Percentiles rank a stretch among this genome's conserved stretches.
Evolutionary conservation across 2,113 vertebrate genomes (phyloP).

Genomic region (Arvicanthis niloticus): DNA sequence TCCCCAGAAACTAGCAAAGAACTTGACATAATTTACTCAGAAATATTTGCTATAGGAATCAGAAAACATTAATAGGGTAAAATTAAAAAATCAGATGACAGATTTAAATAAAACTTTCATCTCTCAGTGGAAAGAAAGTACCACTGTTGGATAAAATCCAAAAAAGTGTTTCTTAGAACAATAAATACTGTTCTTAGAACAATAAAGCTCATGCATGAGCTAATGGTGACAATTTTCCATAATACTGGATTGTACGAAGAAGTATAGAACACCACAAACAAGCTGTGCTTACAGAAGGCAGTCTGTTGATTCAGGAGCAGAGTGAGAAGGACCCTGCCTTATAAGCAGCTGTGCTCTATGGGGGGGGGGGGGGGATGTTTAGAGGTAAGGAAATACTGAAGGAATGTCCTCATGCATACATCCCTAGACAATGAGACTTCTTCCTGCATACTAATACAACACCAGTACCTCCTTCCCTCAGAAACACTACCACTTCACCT

Average conservation of each 20-base stretch:
- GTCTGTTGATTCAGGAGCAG: conserved; percentile 54
- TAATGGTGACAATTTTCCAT: conserved; percentile 51
- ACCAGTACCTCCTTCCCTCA: neutral
- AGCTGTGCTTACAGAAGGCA: conserved; percentile 45
- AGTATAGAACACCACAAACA: conserved; percentile 16
- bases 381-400: neutral
- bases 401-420: neutral
- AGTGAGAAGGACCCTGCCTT: neutral
- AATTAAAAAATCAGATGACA: conserved; percentile 22
- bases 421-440: neutral
- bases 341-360: conserved; percentile 35
- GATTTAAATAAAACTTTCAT: conserved; percentile 53
- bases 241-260: conserved; percentile 36
- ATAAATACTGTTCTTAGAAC: neutral
- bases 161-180: conserved; percentile 52
- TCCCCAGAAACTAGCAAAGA: conserved; percentile 27
- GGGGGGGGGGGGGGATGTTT: no score
- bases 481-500: neutral
- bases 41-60: conserved; percentile 56
- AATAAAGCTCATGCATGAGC: neutral
- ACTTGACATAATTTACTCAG: neutral
- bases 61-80: conserved; percentile 26
- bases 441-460: neutral
- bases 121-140: neutral
- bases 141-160: conserved; percentile 24